phyloP scores from a whole-genome alignment of 2,888 invertebrate species.

The Horisme vitalbata region DNA sequence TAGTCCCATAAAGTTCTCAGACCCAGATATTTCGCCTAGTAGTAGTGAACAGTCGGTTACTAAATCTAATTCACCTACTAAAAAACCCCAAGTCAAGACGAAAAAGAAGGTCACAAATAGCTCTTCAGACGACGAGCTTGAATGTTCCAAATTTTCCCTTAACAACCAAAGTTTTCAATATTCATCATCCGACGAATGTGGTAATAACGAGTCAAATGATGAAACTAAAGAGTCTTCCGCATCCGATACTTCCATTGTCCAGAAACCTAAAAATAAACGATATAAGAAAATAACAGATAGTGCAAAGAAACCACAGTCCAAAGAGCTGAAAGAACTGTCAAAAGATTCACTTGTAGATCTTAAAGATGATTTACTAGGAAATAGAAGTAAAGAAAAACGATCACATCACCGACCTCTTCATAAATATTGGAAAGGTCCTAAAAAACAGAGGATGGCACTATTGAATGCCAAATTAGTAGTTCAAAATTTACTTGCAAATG shows the following conservation, averaged over 20 bases:
- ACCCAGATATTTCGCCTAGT: slow-evolving; percentile 51
- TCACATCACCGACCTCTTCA: slow-evolving; percentile 55
- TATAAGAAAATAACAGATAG: slow-evolving; percentile 69
- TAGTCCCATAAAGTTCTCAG: slow-evolving; percentile 70
- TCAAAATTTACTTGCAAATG: slow-evolving; percentile 95
- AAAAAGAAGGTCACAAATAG: slow-evolving; percentile 62
- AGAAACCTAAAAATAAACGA: slow-evolving; percentile 68
- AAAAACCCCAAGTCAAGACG: slow-evolving; percentile 50
- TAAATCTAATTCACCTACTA: slow-evolving; percentile 40
- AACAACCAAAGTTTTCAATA: slow-evolving; percentile 63
- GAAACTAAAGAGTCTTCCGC: slow-evolving; percentile 72
- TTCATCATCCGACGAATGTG: slow-evolving; percentile 72
- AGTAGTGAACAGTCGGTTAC: slow-evolving; percentile 46
- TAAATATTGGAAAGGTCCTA: slow-evolving; percentile 90
- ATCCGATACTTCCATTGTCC: slow-evolving; percentile 62
- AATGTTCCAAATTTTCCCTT: slow-evolving; percentile 69
- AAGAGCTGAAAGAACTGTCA: slow-evolving; percentile 73
- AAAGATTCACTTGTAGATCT: slow-evolving; percentile 73
- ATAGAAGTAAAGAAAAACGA: slow-evolving; percentile 58
- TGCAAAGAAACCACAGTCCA: slow-evolving; percentile 63
- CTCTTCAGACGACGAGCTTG: slow-evolving; percentile 69
- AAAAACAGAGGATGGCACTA: slow-evolving; percentile 93
- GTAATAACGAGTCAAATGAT: slow-evolving; percentile 71
- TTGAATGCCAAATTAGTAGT: slow-evolving; percentile 94
- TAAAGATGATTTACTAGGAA: slow-evolving; percentile 65